Conservation (phyloP, 2,888 invertebrate species). For the Troilus luridus region DNA sequence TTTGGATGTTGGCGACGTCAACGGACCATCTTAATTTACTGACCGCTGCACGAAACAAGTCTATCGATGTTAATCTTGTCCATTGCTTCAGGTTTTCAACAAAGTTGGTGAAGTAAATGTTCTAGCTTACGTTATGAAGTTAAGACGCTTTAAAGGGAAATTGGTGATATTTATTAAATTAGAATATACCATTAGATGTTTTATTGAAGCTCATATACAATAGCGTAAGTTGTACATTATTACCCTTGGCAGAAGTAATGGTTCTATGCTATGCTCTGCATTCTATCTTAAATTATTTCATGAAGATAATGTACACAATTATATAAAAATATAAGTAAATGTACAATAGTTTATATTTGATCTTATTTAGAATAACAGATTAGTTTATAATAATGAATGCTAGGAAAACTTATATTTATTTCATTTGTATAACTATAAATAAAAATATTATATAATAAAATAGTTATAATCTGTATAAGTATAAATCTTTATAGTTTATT, state of each 20-base stretch:
- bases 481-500: not conserved
- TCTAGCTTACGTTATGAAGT: too few species aligned
- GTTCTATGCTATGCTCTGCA: not conserved
- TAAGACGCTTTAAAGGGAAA: not conserved
- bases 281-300: not conserved
- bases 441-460: not conserved
- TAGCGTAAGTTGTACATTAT: not conserved
- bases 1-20: too few species aligned
- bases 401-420: not conserved
- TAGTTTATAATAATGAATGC: not conserved
- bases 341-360: not conserved
- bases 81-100: too few species aligned
- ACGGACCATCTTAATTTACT: too few species aligned
- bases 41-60: too few species aligned
- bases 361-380: not conserved
- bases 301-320: not conserved
- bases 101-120: too few species aligned
- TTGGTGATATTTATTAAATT: not conserved
- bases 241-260: not conserved
- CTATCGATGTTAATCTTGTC: too few species aligned
- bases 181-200: not conserved
- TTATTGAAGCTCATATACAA: not conserved
- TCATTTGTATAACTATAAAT: not conserved
- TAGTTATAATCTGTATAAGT: not conserved
- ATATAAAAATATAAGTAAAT: constrained; percentile 9